Percentiles rank a stretch among this genome's conserved stretches.
phyloP scores from a whole-genome alignment of 2,888 invertebrate genomes.

The Heliconius cydno region DNA sequence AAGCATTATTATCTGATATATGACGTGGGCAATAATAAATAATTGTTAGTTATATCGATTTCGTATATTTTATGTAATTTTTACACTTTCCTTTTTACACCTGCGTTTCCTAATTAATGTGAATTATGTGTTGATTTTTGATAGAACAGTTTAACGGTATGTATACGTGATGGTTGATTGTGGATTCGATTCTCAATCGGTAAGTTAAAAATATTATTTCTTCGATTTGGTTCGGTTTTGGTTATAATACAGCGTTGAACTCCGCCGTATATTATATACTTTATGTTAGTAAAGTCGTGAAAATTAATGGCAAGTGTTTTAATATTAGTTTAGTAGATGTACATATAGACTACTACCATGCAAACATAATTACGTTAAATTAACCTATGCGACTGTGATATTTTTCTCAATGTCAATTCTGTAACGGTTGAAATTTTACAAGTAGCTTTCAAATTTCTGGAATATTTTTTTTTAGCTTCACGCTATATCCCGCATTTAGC shows the following conservation, averaged over 20 bases:
- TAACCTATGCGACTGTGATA: background rate
- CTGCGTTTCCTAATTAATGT: background rate
- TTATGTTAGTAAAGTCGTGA: too few species aligned
- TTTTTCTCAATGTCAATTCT: background rate
- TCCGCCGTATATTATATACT: background rate
- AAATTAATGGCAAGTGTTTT: too few species aligned
- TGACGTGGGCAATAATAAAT: constrained; percentile 29
- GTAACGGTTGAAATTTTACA: too few species aligned
- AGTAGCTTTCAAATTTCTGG: too few species aligned
- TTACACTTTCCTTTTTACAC: background rate
- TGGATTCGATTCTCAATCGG: background rate
- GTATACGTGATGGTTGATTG: background rate
- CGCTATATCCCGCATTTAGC: background rate
- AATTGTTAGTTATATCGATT: constrained; percentile 14
- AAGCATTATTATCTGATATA: constrained; percentile 36
- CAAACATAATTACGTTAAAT: background rate
- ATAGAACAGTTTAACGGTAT: background rate
- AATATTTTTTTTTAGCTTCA: background rate
- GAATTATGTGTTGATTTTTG: constrained; percentile 1
- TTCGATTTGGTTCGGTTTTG: too few species aligned
- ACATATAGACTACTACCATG: too few species aligned
- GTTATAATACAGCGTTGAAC: background rate
- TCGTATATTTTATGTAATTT: background rate
- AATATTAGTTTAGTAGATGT: too few species aligned
- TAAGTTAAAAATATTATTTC: background rate